Percentiles rank a stretch among this genome's conserved stretches.
Conservation (phyloP, 2,797 vertebrate genomes). For the Salmo trutta region DNA sequence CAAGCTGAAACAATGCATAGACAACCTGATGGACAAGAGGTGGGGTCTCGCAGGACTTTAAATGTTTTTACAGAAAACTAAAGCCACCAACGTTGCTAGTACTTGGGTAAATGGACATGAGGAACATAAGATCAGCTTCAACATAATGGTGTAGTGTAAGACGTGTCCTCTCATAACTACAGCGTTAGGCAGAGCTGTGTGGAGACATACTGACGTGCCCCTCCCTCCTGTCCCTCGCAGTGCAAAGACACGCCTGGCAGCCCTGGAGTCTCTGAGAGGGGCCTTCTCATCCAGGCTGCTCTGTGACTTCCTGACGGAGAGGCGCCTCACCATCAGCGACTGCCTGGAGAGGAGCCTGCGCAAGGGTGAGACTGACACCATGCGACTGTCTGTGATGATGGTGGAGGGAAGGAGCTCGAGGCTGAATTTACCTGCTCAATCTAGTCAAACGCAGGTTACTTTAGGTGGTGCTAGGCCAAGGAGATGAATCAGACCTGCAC, state of each 20-base stretch:
- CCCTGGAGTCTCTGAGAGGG: slow-evolving; percentile 83
- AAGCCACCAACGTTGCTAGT: not conserved
- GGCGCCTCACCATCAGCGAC: slow-evolving; percentile 84
- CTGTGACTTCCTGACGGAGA: slow-evolving; percentile 84
- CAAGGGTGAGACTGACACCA: slow-evolving; percentile 62
- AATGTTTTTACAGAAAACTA: not conserved
- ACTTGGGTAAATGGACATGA: not conserved
- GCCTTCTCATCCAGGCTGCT: slow-evolving; percentile 84
- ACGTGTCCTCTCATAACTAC: no score
- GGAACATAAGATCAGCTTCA: not conserved
- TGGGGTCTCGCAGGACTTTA: slow-evolving; percentile 46
- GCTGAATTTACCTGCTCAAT: no score
- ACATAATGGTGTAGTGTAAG: no score
- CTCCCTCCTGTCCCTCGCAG: slow-evolving; percentile 26
- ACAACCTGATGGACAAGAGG: slow-evolving; percentile 91
- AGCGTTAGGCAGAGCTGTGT: no score
- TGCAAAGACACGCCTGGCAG: slow-evolving; percentile 82
- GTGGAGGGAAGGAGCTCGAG: no score
- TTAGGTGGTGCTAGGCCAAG: no score
- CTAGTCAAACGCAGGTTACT: no score
- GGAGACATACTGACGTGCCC: not conserved
- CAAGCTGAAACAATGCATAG: slow-evolving; percentile 90
- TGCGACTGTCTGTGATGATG: no score
- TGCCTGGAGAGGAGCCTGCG: slow-evolving; percentile 87
- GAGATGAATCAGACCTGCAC: no score